Conservation (phyloP, 2,113 vertebrate species). For the Rhizomys pruinosus region DNA sequence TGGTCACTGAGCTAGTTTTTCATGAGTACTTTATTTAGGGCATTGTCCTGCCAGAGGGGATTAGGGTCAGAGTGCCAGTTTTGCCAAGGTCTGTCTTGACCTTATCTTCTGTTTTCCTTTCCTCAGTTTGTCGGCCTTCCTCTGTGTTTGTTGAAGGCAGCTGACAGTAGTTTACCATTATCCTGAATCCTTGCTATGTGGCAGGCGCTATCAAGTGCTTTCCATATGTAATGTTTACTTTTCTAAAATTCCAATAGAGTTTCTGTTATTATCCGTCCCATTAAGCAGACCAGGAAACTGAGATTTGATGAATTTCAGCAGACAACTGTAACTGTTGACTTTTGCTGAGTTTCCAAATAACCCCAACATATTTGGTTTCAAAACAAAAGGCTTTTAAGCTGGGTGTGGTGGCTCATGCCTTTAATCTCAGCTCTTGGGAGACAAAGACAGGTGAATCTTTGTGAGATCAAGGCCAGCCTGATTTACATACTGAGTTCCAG, state of each 20-base stretch:
- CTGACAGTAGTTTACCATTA: neutral
- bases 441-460: neutral
- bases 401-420: neutral
- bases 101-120: slow-evolving; percentile 58
- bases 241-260: neutral
- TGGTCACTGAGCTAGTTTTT: neutral
- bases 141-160: slow-evolving; percentile 7
- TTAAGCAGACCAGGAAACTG: slow-evolving; percentile 26
- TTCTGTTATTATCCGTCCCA: neutral
- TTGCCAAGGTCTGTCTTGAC: neutral
- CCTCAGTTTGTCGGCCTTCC: slow-evolving; percentile 19
- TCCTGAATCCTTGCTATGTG: neutral
- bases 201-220: neutral
- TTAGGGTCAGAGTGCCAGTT: neutral
- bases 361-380: neutral
- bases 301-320: neutral
- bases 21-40: neutral
- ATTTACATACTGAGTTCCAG: neutral
- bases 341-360: slow-evolving; percentile 40
- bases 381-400: neutral
- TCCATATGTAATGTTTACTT: neutral
- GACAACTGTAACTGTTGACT: neutral
- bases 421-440: neutral
- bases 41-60: neutral
- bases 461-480: neutral